Evolutionary conservation across 2,113 vertebrate species (phyloP).

Genomic region (Hydropotes inermis): DNA sequence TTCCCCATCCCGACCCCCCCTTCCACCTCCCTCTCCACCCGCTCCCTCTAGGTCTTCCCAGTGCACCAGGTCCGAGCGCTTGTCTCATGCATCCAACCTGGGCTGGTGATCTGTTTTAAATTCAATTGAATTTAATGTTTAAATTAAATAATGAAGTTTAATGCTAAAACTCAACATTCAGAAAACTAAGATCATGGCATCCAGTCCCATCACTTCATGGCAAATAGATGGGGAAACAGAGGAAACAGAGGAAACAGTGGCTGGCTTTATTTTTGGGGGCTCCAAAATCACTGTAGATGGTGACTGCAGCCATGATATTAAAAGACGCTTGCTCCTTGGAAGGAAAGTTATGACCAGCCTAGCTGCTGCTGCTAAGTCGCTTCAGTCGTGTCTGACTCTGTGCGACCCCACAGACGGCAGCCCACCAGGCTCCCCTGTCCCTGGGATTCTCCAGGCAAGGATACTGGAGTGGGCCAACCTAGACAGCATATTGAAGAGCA

Average conservation of each 20-base stretch:
- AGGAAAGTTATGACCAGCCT: background rate
- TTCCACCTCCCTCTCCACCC: no score
- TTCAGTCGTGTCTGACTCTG: background rate
- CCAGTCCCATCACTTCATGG: background rate
- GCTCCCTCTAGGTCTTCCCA: no score
- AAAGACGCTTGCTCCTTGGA: background rate
- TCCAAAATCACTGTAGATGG: background rate
- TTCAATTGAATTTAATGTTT: background rate
- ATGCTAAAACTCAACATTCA: background rate
- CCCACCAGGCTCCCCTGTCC: background rate
- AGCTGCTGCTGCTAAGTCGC: rapidly evolving
- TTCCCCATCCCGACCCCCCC: no score
- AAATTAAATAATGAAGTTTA: background rate
- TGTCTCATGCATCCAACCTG: no score
- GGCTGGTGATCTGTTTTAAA: no score
- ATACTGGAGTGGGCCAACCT: background rate
- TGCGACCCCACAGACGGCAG: background rate
- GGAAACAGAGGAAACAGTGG: background rate
- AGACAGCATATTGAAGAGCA: background rate
- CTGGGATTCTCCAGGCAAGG: background rate
- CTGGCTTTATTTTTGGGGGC: rapidly evolving
- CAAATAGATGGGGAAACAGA: background rate
- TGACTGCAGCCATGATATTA: background rate
- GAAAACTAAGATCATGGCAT: background rate
- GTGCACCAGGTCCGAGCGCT: no score